Conservation (phyloP, 1,140 invertebrate genomes). For the Drosophila serrata region DNA sequence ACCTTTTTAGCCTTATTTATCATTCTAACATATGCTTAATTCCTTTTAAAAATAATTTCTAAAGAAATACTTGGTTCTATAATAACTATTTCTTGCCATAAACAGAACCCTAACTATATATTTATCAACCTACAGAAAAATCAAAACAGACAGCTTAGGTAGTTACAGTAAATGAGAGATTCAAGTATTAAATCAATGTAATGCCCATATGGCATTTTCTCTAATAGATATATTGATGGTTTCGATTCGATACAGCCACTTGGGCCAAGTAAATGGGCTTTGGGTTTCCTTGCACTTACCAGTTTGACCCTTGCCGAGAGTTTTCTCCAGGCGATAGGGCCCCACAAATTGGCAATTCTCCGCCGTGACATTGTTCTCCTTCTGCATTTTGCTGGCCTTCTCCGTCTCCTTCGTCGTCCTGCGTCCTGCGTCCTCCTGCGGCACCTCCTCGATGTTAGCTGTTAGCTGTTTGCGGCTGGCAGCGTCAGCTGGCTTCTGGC, state of each 20-base stretch:
- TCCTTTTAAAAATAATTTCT: not conserved
- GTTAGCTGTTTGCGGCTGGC: conserved; percentile 67
- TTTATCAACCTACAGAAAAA: not conserved
- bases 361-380: conserved; percentile 86
- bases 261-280: conserved; percentile 19
- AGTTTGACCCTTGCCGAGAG: conserved; percentile 99
- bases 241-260: conserved; percentile 7
- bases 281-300: conserved; percentile 88
- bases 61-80: not conserved
- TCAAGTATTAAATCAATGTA: not conserved
- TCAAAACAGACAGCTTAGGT: not conserved
- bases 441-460: conserved; percentile 41
- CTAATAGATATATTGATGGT: conserved; percentile 27
- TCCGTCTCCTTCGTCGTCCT: conserved; percentile 26
- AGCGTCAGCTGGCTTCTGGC: conserved; percentile 64
- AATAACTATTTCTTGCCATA: not conserved
- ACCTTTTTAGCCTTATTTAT: not conserved
- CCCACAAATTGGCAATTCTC: conserved; percentile 98
- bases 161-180: conserved; percentile 14
- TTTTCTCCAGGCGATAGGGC: conserved; percentile 99
- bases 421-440: conserved; percentile 17
- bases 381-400: conserved; percentile 85
- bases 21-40: not conserved
- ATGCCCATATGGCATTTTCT: conserved; percentile 9
- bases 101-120: not conserved